Base-by-base conservation (phyloP, 2,113 vertebrate species). In the Vulpes lagopus region DNA sequence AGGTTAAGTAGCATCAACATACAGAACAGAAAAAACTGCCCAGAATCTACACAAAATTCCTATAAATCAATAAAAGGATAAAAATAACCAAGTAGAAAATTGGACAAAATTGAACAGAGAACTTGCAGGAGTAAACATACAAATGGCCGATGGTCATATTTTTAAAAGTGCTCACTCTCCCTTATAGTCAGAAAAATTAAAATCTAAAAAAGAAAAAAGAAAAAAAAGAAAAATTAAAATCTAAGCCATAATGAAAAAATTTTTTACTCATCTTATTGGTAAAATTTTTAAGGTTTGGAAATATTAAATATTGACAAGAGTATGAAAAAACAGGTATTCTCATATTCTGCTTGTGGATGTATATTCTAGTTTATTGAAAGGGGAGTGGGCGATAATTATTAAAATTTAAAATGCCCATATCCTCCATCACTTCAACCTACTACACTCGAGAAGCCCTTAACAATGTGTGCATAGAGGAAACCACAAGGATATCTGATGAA, bases 41-140 rank as follows among this genome's bases (percentile, higher is more conserved):
- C 55, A 90, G 57, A 57, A 74, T 73, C 59, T 25, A 85, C 30
- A 38, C 9, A n/a, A 35, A 95, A 94, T 94, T 76, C 27, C 60
- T 97, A 60, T 30, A 87, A 96, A 55, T 80, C 49, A 74, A 30
- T 73, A 59, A 32, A 71, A 83, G 94, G 76, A 73, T 91, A 82
- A 22, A 88, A 87, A 94, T 82, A 71, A 38, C 9, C 55, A 49
- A 73, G 53, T 25, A 83, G 20, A 83, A 95, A 94, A 67, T 27
- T 16, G 16, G 14, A 38, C 79, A 76, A 94, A 78, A 83, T 49
- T 49, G 38, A 60, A 53, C 9, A 81, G 22, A 93, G 59, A 91
- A 62, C 20, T 76, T 53, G 0, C 76, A 25, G 62, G 83, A 62
- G 32, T 49, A 22, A 91, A 94, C 6, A 74, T n/a, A 23, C 60